Evolutionary conservation across 2,113 vertebrate species (phyloP).

Genomic region (Centrocercus urophasianus): DNA sequence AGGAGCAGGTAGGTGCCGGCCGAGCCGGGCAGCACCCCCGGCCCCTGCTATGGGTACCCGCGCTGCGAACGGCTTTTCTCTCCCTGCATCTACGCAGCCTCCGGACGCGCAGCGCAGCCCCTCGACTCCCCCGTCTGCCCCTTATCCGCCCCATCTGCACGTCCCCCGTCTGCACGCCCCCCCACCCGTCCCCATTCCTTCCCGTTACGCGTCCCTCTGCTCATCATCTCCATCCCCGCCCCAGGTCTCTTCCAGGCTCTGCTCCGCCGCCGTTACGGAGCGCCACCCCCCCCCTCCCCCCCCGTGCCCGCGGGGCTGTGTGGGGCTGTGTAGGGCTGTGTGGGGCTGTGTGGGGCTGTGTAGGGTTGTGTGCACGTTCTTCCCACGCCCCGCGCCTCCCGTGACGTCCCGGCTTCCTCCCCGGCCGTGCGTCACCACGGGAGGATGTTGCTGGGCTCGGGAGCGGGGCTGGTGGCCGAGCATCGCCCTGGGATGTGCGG

Average conservation of each 20-base stretch:
- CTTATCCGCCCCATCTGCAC: neutral
- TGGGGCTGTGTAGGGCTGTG: neutral
- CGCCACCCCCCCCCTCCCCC: too few species aligned
- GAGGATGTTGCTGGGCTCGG: constrained; percentile 51
- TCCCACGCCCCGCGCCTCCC: constrained; percentile 61
- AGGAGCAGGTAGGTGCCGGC: constrained; percentile 79
- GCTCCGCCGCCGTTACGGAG: neutral
- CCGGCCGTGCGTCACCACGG: constrained; percentile 49
- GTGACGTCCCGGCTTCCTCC: constrained; percentile 65
- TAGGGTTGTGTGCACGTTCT: constrained; percentile 19
- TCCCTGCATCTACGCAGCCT: too few species aligned
- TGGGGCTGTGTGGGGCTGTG: constrained; percentile 15
- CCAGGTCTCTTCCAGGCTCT: neutral
- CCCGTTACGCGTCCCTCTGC: neutral
- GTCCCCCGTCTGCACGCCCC: neutral
- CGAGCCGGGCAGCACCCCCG: neutral
- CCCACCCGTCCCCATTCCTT: neutral
- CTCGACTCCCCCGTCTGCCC: too few species aligned
- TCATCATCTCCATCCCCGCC: neutral
- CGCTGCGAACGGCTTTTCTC: too few species aligned
- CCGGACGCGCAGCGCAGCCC: too few species aligned
- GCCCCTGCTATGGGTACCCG: too few species aligned
- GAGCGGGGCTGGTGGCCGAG: neutral
- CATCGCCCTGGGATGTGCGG: neutral
- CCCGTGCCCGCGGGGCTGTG: neutral